Base-by-base conservation (phyloP, 2,888 invertebrate species). In the Cordilura impudica region DNA sequence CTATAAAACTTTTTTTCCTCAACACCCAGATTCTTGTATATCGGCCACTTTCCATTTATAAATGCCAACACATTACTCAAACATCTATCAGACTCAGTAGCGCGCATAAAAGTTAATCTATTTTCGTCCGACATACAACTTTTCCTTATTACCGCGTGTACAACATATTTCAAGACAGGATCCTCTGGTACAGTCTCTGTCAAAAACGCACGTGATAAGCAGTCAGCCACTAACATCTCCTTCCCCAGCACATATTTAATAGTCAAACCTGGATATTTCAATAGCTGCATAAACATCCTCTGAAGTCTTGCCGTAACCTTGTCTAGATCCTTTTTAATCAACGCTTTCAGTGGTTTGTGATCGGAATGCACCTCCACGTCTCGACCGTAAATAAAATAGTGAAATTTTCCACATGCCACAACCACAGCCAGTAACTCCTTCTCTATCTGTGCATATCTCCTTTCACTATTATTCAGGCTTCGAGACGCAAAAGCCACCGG, bases 201-300 rank as follows among this genome's bases (percentile, higher is more conserved):
- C 39, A 39, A 35, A 58, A 31, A 29, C 16, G 26, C 56, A n/a
- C 18, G 47, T 43, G 43, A 43, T 12, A 43, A 16, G 14, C 29
- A 23, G 29, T 23, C 53, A 19, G 29, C 53, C n/a, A 56, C 29
- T n/a, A n/a, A n/a, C 35, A 58, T 58, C 2, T 58, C 39, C 39
- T 18, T 58, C 39, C 39, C 58, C 39, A 35, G 58, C 16, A 58
- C 39, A 18, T 58, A 58, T 61, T 61, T 61, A 12, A 61, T 19
- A 4, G 47, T 26, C 7, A 61, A 61, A 2, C 26, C n/a, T 1
- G 47, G 47, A 47, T 61, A 45, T 47, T n/a, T n/a, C n/a, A n/a
- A n/a, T n/a, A n/a, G n/a, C n/a, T n/a, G n/a, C n/a, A n/a, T n/a
- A n/a, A n/a, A 47, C 47, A 47, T 47, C n/a, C 19, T 47, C 19